Conservation (phyloP, 2,888 invertebrate species). For the Polyommatus iphigenia region DNA sequence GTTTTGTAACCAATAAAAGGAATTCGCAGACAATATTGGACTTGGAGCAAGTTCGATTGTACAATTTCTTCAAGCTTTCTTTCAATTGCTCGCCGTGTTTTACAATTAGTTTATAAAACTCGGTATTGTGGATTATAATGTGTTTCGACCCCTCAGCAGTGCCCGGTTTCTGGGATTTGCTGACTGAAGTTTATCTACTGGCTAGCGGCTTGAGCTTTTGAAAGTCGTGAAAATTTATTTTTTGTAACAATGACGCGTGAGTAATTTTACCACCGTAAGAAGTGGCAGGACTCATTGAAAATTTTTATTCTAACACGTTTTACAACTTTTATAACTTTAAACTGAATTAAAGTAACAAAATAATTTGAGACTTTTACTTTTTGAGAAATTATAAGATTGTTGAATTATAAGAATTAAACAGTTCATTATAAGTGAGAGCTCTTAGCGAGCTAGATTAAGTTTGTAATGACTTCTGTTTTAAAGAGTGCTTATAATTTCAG, state of each 20-base stretch:
- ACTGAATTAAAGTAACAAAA: neutral
- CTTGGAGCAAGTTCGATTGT: conserved; percentile 29
- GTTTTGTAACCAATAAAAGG: conserved; percentile 27
- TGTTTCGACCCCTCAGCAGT: neutral
- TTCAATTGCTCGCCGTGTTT: conserved; percentile 27
- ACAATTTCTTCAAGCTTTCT: conserved; percentile 27
- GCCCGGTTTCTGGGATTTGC: no score
- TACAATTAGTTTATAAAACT: conserved; percentile 31
- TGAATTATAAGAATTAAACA: conserved; percentile 25
- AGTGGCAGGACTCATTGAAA: no score
- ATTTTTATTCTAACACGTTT: no score
- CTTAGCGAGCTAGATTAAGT: conserved; percentile 17
- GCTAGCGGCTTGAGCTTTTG: no score
- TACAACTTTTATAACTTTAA: no score
- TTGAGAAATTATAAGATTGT: neutral
- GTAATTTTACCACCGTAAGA: no score
- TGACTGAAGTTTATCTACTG: no score
- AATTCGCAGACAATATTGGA: conserved; percentile 29
- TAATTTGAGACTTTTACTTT: neutral
- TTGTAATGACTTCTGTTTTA: conserved; percentile 8
- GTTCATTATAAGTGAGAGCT: conserved; percentile 24
- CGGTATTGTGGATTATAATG: conserved; percentile 2
- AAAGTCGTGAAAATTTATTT: no score
- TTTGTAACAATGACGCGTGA: no score
- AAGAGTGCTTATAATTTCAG: conserved; percentile 5